These are phyloP conservation scores for Malacosoma neustria DNA, from an alignment of 2,888 invertebrate species.

Conservation along the genomic window DNA sequence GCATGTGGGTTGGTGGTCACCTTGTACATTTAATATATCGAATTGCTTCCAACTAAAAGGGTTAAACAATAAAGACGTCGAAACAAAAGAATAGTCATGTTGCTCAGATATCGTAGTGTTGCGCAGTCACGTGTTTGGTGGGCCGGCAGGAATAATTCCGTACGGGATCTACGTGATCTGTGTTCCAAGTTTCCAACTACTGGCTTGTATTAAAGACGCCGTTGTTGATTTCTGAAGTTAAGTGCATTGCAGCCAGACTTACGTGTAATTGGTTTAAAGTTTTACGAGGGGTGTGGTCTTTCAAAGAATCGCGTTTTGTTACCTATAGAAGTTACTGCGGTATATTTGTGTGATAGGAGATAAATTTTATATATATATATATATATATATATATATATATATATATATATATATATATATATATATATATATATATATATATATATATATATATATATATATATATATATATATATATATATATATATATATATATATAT, in stretches of 20 bases:
- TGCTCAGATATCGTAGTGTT: neutral
- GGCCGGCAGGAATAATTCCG: neutral
- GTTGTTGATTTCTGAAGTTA: slow-evolving; percentile 26
- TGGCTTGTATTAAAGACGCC: slow-evolving; percentile 27
- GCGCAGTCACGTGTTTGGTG: neutral
- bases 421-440: no score
- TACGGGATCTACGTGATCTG: slow-evolving; percentile 33
- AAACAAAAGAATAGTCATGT: neutral
- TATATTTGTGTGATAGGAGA: no score
- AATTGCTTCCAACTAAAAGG: neutral
- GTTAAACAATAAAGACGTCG: neutral
- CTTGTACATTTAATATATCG: neutral
- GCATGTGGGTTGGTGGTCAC: no score
- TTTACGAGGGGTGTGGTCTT: neutral
- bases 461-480: no score
- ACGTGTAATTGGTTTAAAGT: neutral
- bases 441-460: no score
- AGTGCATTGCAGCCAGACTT: slow-evolving; percentile 12
- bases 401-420: no score
- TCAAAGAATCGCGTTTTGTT: no score
- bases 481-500: no score
- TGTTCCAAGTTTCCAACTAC: slow-evolving; percentile 23
- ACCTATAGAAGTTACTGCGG: no score
- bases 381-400: no score
- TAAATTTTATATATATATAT: no score